These are phyloP conservation scores for Neoscelio sp. DNA, from an alignment of 2,888 invertebrate genomes.

Conservation along the genomic window DNA sequence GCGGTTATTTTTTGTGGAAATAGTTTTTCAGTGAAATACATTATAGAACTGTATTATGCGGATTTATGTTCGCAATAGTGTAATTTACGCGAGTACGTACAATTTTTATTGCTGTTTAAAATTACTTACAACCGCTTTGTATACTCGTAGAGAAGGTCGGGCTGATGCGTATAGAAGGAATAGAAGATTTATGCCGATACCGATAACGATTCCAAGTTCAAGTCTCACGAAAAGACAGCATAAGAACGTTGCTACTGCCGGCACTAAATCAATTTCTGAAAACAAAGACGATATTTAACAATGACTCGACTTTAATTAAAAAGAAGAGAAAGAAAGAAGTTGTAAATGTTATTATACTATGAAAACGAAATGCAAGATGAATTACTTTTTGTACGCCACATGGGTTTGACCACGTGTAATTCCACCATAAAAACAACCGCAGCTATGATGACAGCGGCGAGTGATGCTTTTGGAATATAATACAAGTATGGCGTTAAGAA, in stretches of 20 bases:
- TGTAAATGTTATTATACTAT: too few relatives aligned
- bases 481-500: constrained; percentile 88
- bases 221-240: constrained; percentile 87
- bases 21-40: constrained; percentile 2
- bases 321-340: too few relatives aligned
- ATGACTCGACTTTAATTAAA: too few relatives aligned
- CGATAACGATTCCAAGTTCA: constrained; percentile 88
- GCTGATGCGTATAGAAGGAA: constrained; percentile 87
- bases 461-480: constrained; percentile 87
- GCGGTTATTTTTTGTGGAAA: not conserved
- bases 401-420: constrained; percentile 86
- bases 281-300: constrained; percentile 72
- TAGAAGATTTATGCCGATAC: constrained; percentile 86
- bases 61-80: not conserved
- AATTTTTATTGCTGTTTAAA: not conserved
- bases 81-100: not conserved
- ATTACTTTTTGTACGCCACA: constrained; percentile 88
- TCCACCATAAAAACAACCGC: constrained; percentile 89
- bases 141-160: constrained; percentile 86
- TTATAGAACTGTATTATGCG: not conserved
- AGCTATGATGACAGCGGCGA: constrained; percentile 89
- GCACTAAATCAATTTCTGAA: constrained; percentile 87
- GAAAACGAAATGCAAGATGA: not conserved
- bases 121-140: constrained; percentile 84
- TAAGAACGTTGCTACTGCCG: constrained; percentile 87